phyloP scores from a whole-genome alignment of 2,888 invertebrate genomes.

The Diadromus collaris region DNA sequence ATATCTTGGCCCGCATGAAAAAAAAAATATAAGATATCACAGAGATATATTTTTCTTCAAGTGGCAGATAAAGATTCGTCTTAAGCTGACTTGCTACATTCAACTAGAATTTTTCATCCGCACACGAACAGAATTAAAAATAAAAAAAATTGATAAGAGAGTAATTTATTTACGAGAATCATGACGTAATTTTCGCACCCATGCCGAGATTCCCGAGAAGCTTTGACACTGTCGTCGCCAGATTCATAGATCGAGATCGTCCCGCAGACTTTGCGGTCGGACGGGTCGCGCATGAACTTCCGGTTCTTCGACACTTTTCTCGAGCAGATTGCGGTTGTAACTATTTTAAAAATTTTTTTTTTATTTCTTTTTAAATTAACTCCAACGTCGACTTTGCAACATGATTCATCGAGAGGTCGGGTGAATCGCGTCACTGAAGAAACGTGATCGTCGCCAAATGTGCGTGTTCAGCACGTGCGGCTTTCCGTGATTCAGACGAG shows the following conservation, averaged over 20 bases:
- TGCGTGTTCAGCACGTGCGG: constrained; percentile 51
- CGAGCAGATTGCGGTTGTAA: background rate
- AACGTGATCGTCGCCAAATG: constrained; percentile 37
- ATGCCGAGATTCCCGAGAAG: constrained; percentile 5
- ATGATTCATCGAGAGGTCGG: constrained; percentile 50
- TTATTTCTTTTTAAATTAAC: constrained; percentile 7
- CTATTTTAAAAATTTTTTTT: constrained; percentile 5
- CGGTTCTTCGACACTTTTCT: constrained; percentile 9
- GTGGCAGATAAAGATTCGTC: background rate
- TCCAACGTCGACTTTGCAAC: constrained; percentile 5
- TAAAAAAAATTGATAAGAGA: background rate
- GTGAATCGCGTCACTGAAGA: constrained; percentile 45
- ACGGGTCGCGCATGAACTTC: constrained; percentile 36
- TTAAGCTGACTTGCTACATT: background rate
- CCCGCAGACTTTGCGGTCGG: constrained; percentile 24
- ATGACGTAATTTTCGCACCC: background rate
- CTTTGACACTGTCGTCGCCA: constrained; percentile 23
- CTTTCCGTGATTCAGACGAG: constrained; percentile 46
- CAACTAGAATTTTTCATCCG: background rate
- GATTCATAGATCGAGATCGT: constrained; percentile 28
- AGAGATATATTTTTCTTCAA: background rate
- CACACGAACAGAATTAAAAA: no score
- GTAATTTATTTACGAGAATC: background rate
- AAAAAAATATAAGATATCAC: background rate
- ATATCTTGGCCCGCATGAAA: background rate